Evolutionary conservation across 2,113 vertebrate species (phyloP).

Genomic region (Microtus oregoni): DNA sequence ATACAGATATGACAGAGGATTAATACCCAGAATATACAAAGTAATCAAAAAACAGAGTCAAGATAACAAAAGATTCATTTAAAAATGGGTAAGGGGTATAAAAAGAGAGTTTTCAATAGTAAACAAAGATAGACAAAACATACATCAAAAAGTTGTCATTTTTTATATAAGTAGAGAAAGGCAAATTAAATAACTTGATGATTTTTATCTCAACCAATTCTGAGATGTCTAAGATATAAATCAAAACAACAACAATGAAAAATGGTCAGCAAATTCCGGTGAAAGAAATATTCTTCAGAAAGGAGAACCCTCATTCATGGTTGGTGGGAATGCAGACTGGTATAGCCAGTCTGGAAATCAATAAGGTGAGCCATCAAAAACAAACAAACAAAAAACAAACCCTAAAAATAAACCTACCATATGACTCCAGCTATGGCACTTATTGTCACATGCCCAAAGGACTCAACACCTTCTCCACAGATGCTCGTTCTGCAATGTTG

Average conservation of each 20-base stretch:
- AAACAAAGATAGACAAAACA: background rate
- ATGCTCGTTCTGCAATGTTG: background rate
- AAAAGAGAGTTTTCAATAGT: background rate
- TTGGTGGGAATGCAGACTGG: background rate
- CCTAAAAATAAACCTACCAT: background rate
- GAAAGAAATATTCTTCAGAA: background rate
- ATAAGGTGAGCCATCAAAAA: background rate
- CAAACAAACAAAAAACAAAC: background rate
- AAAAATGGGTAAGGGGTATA: background rate
- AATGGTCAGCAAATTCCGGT: background rate
- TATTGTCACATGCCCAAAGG: background rate
- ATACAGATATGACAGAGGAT: background rate
- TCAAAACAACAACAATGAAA: background rate
- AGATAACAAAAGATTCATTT: background rate
- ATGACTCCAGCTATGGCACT: background rate
- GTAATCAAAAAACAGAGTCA: background rate
- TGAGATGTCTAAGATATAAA: background rate
- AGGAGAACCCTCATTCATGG: background rate
- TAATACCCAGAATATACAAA: background rate
- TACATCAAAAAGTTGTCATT: background rate
- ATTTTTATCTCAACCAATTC: background rate
- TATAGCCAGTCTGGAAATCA: background rate
- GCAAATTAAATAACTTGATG: background rate
- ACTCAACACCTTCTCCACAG: background rate
- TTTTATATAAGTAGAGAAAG: background rate